A percentile compares a stretch with the other conserved stretches of the same genome.
Conservation (phyloP, 2,797 vertebrate genomes). For the Crenichthys baileyi region DNA sequence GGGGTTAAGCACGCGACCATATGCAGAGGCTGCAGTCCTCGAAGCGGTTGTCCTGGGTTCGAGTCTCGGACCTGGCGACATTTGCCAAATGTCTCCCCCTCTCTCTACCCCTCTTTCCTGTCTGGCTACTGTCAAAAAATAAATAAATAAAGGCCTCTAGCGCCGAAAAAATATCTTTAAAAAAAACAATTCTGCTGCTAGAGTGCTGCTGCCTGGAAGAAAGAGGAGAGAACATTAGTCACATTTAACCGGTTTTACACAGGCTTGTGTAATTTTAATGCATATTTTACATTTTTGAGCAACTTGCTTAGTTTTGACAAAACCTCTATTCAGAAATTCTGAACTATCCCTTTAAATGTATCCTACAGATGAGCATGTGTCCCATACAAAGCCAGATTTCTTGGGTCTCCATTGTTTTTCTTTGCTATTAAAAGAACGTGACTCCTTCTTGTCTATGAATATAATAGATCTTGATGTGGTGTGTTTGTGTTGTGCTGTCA, state of each 20-base stretch:
- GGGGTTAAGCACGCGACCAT: no score
- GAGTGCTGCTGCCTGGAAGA: background rate
- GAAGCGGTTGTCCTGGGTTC: no score
- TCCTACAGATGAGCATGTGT: background rate
- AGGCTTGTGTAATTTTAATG: background rate
- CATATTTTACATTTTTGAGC: background rate
- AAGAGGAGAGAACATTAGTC: background rate
- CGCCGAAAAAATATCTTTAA: no score
- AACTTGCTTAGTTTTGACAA: background rate
- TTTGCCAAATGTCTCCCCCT: no score
- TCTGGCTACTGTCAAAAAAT: no score
- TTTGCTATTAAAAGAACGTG: background rate
- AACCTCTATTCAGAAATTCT: background rate
- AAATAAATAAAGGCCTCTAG: no score
- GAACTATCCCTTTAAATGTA: background rate
- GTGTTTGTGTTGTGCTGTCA: conserved; percentile 10
- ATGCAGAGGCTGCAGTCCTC: no score
- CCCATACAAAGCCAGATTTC: conserved; percentile 15
- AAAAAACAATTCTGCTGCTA: background rate
- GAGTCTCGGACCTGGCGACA: no score
- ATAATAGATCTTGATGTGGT: conserved; percentile 35
- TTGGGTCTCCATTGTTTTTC: conserved; percentile 23
- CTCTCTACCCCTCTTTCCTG: no score
- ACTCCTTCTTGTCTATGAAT: background rate
- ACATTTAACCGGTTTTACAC: background rate